Evolutionary conservation across 2,888 invertebrate species (phyloP).

Genomic region (Mayetiola destructor): DNA sequence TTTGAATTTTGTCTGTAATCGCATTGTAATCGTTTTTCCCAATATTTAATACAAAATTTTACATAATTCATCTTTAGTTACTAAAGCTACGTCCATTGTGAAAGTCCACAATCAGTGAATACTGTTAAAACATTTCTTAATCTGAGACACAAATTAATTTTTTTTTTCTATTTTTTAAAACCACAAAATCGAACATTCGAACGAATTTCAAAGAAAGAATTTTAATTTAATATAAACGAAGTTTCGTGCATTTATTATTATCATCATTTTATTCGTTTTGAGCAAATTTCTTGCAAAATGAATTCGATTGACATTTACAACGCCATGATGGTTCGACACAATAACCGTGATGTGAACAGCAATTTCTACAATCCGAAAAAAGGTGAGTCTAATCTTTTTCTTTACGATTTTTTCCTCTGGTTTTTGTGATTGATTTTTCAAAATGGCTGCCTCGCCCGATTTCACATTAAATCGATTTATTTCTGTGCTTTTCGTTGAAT

Average conservation of each 20-base stretch:
- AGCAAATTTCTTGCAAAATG: too few relatives aligned
- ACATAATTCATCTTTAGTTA: background rate
- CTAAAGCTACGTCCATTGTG: background rate
- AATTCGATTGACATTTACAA: slow-evolving; percentile 18
- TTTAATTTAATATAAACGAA: background rate
- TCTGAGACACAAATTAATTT: too few relatives aligned
- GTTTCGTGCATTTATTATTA: background rate
- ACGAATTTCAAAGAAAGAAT: background rate
- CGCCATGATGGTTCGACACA: slow-evolving; percentile 18
- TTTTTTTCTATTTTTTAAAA: too few relatives aligned
- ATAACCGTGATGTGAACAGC: slow-evolving; percentile 18
- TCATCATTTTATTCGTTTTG: too few relatives aligned
- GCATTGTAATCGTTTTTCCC: background rate
- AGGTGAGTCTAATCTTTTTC: background rate
- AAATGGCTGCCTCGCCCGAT: too few relatives aligned
- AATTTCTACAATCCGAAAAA: slow-evolving; percentile 3
- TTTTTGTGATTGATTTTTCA: background rate
- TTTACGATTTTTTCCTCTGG: background rate
- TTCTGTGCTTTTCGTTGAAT: too few relatives aligned
- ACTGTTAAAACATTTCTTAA: background rate
- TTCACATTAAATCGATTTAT: too few relatives aligned
- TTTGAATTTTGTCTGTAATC: background rate
- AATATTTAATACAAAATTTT: background rate
- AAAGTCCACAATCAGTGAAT: background rate
- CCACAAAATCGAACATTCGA: too few relatives aligned